Base-by-base conservation (phyloP, 1,140 invertebrate genomes). In the Chrysopa pallens region DNA sequence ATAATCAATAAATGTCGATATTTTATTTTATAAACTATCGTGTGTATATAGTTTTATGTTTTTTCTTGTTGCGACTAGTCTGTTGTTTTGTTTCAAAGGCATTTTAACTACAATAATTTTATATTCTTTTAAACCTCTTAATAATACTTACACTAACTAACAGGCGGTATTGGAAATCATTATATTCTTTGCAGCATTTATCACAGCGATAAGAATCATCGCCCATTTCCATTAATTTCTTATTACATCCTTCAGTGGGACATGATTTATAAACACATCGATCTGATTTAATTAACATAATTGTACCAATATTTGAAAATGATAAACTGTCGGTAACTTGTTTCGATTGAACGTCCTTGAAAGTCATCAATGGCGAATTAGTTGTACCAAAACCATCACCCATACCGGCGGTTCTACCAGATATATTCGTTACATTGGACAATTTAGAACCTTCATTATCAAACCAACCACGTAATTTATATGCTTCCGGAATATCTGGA, bases 201-300 rank as follows among this genome's bases (percentile, higher is more conserved):
- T 98, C 94, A 61, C 95, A 98, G 46, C 88, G 71, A 58, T 78
- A 98, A 49, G 80, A 68, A 6, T 84, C 86, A 59, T 91, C 90
- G 37, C 81, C 75, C 55, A 80, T 71, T 64, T 96, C 91, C 23
- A 93, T 64, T 1, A 89, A 73, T 62, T 98, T 97, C 56, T 96
- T 97, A 53, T 94, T 93, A 59, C 92, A 97, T 35, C 74, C 71
- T 8, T 80, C 71, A 42, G 70, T 68, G 0, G 90, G 84, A 54
- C 93, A 97, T 1, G 89, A 79, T 65, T 89, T 81, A 57, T 98
- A 98, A 36, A 92, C 60, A 27, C 78, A 70, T 57, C 87, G 92
- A 46, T 93, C 86, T 1, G 70, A 64, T 52, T 73, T 70, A 14
- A 88, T 59, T 38, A 82, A 62, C 38, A 78, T 66, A 13, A 91